These are phyloP conservation scores for zebrafish (Danio rerio) DNA, from an alignment of 2,113 vertebrate species.

Conservation along the genomic window GRCz12tu NC_133182.1:34879001-34879500, in stretches of 20 bases:
- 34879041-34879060: neutral
- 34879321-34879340: neutral
- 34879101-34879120: neutral
- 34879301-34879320: constrained; percentile 2
- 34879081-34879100: neutral
- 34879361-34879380: constrained; percentile 45
- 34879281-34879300: constrained; percentile 25
- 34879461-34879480: constrained; percentile 40
- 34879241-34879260: constrained; percentile 20
- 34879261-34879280: constrained; percentile 9
- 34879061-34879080: neutral
- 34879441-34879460: constrained; percentile 23
- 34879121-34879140: neutral
- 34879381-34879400: constrained; percentile 31
- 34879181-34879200: constrained; percentile 8
- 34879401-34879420: constrained; percentile 26
- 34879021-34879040: neutral
- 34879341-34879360: constrained; percentile 33
- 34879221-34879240: constrained; percentile 36
- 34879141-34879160: neutral
- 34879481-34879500: constrained; percentile 46
- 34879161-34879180: neutral
- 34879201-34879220: neutral
- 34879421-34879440: constrained; percentile 40
- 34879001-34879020: neutral